Conservation (phyloP, 2,888 invertebrate species). For the Drosophila pseudotakahashii region DNA sequence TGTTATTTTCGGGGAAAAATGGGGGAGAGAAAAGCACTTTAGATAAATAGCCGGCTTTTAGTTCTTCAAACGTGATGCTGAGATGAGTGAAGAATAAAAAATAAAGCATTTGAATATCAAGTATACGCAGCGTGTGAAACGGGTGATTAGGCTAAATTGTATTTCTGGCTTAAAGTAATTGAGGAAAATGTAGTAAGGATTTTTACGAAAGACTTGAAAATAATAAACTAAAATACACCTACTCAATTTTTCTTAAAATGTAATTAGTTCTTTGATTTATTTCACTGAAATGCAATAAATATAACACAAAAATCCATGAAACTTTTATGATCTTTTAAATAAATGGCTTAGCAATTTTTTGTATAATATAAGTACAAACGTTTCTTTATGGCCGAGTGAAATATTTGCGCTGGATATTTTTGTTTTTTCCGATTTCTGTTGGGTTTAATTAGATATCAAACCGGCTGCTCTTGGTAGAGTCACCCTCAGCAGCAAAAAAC, state of each 20-base stretch:
- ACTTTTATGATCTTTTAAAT: conserved; percentile 23
- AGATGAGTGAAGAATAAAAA: not conserved
- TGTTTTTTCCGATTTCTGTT: conserved; percentile 12
- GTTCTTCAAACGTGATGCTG: conserved; percentile 2
- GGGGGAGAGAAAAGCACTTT: conserved; percentile 15
- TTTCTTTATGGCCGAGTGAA: conserved; percentile 30
- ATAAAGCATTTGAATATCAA: conserved; percentile 10
- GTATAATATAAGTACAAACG: conserved; percentile 17
- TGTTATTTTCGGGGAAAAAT: conserved; percentile 2
- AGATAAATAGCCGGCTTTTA: conserved; percentile 26
- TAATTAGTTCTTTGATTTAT: conserved; percentile 3
- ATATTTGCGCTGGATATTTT: conserved; percentile 41
- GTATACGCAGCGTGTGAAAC: conserved; percentile 24
- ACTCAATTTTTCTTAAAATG: not conserved
- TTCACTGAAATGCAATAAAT: not conserved
- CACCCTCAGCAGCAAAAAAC: conserved; percentile 23
- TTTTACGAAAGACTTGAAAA: not conserved
- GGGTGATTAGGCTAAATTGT: conserved; percentile 16
- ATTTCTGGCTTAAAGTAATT: conserved; percentile 8
- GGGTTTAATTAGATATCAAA: conserved; percentile 46
- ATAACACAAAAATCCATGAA: not conserved
- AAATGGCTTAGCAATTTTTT: conserved; percentile 10
- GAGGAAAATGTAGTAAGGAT: not conserved
- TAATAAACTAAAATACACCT: too few relatives aligned
- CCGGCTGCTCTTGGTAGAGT: conserved; percentile 39